Conservation (phyloP, 2,888 invertebrate species). For the Entomobrya multifasciata region DNA sequence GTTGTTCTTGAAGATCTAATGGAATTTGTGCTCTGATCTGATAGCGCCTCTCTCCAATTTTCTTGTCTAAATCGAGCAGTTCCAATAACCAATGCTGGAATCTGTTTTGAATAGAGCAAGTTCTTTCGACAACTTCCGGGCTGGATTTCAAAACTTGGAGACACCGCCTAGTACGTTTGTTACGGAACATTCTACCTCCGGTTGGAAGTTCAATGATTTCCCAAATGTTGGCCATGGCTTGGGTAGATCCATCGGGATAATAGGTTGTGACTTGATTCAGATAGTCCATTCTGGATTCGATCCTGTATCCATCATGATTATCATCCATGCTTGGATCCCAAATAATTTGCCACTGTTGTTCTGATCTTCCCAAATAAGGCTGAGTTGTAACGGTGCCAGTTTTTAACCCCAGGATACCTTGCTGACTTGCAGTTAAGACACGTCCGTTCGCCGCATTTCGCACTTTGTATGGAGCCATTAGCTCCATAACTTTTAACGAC, state of each 20-base stretch:
- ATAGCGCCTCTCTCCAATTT: slow-evolving; percentile 56
- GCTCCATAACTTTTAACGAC: slow-evolving; percentile 71
- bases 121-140: slow-evolving; percentile 67
- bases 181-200: slow-evolving; percentile 65
- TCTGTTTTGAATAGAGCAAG: slow-evolving; percentile 73
- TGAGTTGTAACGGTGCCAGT: slow-evolving; percentile 71
- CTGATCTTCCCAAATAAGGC: slow-evolving; percentile 50
- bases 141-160: slow-evolving; percentile 62
- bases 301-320: slow-evolving; percentile 72
- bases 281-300: slow-evolving; percentile 73
- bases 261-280: slow-evolving; percentile 74
- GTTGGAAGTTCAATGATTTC: slow-evolving; percentile 70
- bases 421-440: slow-evolving; percentile 69
- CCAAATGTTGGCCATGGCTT: slow-evolving; percentile 75
- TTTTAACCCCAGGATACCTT: slow-evolving; percentile 74
- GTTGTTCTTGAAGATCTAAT: slow-evolving; percentile 15
- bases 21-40: slow-evolving; percentile 40
- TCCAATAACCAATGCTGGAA: slow-evolving; percentile 74
- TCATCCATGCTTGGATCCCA: slow-evolving; percentile 74
- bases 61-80: slow-evolving; percentile 69
- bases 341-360: slow-evolving; percentile 69
- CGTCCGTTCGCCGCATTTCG: slow-evolving; percentile 64
- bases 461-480: slow-evolving; percentile 76
- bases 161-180: slow-evolving; percentile 73
- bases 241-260: slow-evolving; percentile 73